Evolutionary conservation across 1,140 invertebrate genomes (phyloP).

Genomic region (Zaprionus taronus): DNA sequence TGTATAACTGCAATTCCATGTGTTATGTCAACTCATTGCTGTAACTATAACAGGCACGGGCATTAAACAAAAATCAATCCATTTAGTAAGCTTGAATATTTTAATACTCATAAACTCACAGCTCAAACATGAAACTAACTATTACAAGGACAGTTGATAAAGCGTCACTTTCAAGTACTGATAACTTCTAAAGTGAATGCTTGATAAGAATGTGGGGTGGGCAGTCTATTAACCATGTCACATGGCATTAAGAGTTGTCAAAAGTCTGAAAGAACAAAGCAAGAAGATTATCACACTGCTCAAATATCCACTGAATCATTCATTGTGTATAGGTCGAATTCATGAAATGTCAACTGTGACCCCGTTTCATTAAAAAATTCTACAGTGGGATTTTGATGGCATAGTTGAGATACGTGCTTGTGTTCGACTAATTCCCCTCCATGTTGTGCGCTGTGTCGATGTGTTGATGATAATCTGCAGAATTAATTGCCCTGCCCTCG

Average conservation of each 20-base stretch:
- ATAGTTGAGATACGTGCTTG: constrained; percentile 24
- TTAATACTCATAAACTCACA: not conserved
- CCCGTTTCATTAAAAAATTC: not conserved
- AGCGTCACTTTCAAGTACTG: constrained; percentile 6
- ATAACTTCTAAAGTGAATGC: not conserved
- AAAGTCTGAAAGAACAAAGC: not conserved
- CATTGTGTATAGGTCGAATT: not conserved
- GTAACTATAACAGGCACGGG: not conserved
- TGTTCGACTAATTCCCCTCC: not conserved
- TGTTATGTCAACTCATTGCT: too few relatives aligned
- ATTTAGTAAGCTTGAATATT: not conserved
- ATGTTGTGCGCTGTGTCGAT: not conserved
- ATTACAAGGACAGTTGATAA: constrained; percentile 1
- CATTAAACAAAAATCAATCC: not conserved
- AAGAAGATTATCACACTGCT: not conserved
- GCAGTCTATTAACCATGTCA: not conserved
- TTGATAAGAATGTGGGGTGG: constrained; percentile 2
- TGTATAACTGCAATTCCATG: too few relatives aligned
- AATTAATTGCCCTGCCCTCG: constrained; percentile 40
- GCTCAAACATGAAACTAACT: not conserved
- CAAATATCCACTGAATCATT: not conserved
- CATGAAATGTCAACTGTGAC: constrained; percentile 1
- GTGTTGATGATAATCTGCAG: constrained; percentile 34
- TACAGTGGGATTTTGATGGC: not conserved
- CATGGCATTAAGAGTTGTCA: not conserved